phyloP scores from a whole-genome alignment of 2,113 vertebrate species.

The Myotis yumanensis region DNA sequence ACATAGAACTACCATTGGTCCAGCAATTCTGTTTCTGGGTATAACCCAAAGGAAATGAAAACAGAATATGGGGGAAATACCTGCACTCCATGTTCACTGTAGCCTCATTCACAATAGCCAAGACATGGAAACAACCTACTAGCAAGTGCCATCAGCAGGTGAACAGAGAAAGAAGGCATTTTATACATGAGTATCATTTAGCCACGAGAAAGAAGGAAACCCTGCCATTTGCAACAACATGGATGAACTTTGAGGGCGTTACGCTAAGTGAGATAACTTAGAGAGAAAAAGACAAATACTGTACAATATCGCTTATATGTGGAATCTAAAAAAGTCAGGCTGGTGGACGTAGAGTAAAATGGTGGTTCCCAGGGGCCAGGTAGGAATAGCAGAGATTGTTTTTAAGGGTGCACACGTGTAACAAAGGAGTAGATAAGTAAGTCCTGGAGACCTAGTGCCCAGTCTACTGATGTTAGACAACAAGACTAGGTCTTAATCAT shows the following conservation, averaged over 20 bases:
- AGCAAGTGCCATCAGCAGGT: no score
- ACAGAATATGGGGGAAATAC: no score
- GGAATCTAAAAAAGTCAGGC: background rate
- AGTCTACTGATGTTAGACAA: background rate
- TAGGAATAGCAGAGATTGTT: background rate
- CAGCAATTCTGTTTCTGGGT: background rate
- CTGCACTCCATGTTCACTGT: no score
- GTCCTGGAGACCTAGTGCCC: background rate
- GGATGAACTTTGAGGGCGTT: background rate
- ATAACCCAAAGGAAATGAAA: background rate
- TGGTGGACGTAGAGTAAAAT: background rate
- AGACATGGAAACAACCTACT: background rate
- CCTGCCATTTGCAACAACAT: background rate
- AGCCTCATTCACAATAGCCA: no score
- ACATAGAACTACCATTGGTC: background rate
- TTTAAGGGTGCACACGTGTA: background rate
- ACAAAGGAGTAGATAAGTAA: background rate
- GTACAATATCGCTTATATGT: fast-evolving
- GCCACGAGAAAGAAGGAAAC: background rate
- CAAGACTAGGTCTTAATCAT: fast-evolving
- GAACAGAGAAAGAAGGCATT: no score
- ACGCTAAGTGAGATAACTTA: background rate
- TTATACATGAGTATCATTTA: no score
- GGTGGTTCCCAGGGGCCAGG: background rate
- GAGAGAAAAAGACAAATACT: background rate